These are phyloP conservation scores for Patella pellucida DNA, from an alignment of 2,888 invertebrate species.

Conservation along the genomic window DNA sequence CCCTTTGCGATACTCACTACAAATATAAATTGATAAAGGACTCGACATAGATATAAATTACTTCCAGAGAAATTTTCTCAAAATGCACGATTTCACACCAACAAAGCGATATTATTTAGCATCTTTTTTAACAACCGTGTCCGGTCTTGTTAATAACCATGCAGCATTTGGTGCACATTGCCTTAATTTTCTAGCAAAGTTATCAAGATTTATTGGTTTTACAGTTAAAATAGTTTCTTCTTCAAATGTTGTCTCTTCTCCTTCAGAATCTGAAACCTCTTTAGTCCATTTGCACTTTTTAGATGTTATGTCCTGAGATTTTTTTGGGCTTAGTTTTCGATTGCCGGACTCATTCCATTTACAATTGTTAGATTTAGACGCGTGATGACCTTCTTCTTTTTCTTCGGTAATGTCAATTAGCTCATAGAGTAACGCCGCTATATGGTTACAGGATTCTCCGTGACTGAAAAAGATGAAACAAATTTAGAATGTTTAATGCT, in stretches of 20 bases:
- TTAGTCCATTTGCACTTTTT: neutral
- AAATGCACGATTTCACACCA: no score
- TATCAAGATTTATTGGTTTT: neutral
- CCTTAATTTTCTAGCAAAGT: neutral
- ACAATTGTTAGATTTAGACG: constrained; percentile 22
- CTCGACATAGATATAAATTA: no score
- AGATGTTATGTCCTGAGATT: constrained; percentile 5
- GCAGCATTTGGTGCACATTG: constrained; percentile 7
- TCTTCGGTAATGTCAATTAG: constrained; percentile 26
- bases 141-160: constrained; percentile 3
- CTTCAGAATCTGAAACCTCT: neutral
- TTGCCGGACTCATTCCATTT: constrained; percentile 26
- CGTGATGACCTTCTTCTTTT: constrained; percentile 23
- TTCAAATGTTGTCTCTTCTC: neutral
- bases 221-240: neutral
- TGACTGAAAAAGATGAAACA: neutral
- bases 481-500: no score
- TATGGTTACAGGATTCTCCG: constrained; percentile 15
- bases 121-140: neutral
- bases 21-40: no score
- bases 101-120: no score
- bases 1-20: no score
- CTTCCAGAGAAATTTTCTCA: no score
- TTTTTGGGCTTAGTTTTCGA: constrained; percentile 25
- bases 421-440: constrained; percentile 25